Base-by-base conservation (phyloP, 1,140 invertebrate genomes). In the Anastrepha ludens region DNA sequence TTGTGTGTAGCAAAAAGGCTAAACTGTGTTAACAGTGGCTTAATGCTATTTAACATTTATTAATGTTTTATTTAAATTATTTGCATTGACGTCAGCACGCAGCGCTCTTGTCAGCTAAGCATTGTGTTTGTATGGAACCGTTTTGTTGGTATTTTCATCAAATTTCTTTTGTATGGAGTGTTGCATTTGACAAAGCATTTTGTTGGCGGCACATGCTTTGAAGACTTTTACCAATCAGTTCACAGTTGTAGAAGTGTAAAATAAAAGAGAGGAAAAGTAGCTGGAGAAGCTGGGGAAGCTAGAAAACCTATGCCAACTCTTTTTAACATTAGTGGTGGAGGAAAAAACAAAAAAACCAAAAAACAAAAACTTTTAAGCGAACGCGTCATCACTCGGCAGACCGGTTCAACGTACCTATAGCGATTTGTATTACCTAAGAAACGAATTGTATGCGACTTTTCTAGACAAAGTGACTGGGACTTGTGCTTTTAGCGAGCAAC, bases 31-130 rank as follows among this genome's bases (percentile, higher is more conserved):
- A 67, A 67, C 65, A 67, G 39, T 17, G 0, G 67, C 67, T 47
- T 74, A 47, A 41, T 74, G 41, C 13, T 74, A 74, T 47, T 74
- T 44, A 74, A 74, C 44, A 74, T 74, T 47, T 74, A 44, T 74
- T n/a, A 47, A 44, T 44, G 15, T 44, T 74, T 47, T 47, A 74
- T 74, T 74, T 74, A 74, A 74, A 74, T 74, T 47, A 74, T 74
- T 74, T 74, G 41, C 67, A 74, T 74, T 74, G 67, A 74, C 67
- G 67, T 74, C 67, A 74, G 41, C 7, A 41, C 41, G 67, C 41
- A 7, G 15, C 41, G 17, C 7, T 44, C 11, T 74, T 47, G 41
- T 74, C 67, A 47, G 3, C 29, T 47, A 74, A 2, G 39, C 2
- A 7, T 17, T 1, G 4, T 7, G 39, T 17, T 74, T 74, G 67